Base-by-base conservation (phyloP, 1,140 invertebrate species). In the Drosophila repletoides region DNA sequence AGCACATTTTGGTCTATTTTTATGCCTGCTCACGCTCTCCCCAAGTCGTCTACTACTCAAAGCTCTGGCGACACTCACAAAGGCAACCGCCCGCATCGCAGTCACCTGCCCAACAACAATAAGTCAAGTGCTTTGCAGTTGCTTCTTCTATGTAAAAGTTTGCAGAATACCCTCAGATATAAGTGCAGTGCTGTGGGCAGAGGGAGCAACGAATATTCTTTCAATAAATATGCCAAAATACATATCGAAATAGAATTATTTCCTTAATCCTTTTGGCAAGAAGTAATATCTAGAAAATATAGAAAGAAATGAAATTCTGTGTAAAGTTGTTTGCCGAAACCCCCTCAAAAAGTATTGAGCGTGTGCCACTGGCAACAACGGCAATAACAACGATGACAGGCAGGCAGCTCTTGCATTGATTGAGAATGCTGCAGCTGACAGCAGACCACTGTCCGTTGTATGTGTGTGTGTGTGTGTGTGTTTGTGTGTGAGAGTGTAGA, bases 361-460 rank as follows among this genome's bases (percentile, higher is more conserved):
- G 9, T 28, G 22, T 9, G 6, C n/a, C 60, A 34, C 17, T 24
- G 22, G 7, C 26, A 56, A 43, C 41, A 28, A 9, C 28, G 31
- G 7, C 40, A 24, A 43, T 5, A 22, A 43, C 7, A 21, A n/a
- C 24, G 46, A 21, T 28, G 21, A 17, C 36, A 49, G 21, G 14
- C 40, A 19, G n/a, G 14, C 45, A 7, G 10, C 34, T 63, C 26
- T 10, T 24, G 26, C 38, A 10, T 26, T 53, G 49, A 43, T 34
- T 12, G 29, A 63, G 40, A 40, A 17, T 41, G 15, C 41, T 34
- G 22, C 41, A 48, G 6, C 1, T 48, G 55, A 33, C 53, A 58
- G 12, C n/a, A 28, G 48, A 24, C 12, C 21, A 36, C n/a, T n/a
- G n/a, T n/a, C n/a, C 5, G 10, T 9, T 5, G 12, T 4, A 10